Evolutionary conservation across 2,113 vertebrate genomes (phyloP).

Genomic region (Limanda limanda): DNA sequence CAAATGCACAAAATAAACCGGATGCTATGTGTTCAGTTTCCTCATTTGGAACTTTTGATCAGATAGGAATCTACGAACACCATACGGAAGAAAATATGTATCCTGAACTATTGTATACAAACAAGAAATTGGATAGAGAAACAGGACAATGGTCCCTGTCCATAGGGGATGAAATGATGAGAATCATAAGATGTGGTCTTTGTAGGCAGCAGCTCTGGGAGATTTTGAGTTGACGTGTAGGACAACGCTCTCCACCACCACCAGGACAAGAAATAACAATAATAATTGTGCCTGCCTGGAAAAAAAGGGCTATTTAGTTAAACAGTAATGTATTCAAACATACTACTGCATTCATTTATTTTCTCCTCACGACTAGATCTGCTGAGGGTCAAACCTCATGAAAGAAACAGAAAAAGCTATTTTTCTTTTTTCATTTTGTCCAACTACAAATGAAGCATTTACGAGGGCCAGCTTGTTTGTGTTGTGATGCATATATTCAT

Average conservation of each 20-base stretch:
- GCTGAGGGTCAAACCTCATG: slow-evolving; percentile 15
- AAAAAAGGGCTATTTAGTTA: neutral
- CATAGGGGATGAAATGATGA: neutral
- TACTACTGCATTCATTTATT: neutral
- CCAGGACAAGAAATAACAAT: too few relatives aligned
- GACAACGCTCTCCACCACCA: too few relatives aligned
- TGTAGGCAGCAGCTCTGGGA: too few relatives aligned
- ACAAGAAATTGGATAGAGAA: neutral
- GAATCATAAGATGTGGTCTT: too few relatives aligned
- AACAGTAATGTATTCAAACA: slow-evolving; percentile 15
- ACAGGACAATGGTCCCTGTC: too few relatives aligned
- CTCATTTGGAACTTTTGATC: too few relatives aligned
- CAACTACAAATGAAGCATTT: neutral
- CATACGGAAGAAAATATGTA: neutral
- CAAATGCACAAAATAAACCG: too few relatives aligned
- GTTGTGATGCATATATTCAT: slow-evolving; percentile 14
- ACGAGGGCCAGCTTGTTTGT: neutral
- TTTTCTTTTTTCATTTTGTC: neutral
- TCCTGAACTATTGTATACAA: neutral
- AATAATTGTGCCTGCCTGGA: neutral
- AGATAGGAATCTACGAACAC: neutral
- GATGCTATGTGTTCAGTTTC: too few relatives aligned
- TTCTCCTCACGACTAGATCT: slow-evolving; percentile 17
- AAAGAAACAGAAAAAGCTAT: neutral
- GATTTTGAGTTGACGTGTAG: too few relatives aligned